Evolutionary conservation across 2,888 invertebrate genomes (phyloP).

Genomic region (Clusia tigrina): DNA sequence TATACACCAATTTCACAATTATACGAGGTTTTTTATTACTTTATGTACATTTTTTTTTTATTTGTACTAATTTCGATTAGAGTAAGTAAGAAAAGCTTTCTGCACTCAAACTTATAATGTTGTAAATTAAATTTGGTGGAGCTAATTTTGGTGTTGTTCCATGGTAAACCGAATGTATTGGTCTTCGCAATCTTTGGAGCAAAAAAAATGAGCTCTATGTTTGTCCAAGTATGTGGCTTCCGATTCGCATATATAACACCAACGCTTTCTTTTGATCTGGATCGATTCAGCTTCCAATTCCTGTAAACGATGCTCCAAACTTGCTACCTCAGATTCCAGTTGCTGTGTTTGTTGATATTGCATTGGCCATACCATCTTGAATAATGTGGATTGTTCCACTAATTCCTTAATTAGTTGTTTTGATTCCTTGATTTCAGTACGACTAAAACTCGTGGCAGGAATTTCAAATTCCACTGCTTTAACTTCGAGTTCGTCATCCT

Average conservation of each 20-base stretch:
- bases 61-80: too few species aligned
- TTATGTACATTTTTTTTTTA: too few species aligned
- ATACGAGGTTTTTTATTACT: too few species aligned
- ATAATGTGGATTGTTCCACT: too few species aligned
- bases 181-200: conserved; percentile 36
- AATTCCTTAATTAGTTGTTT: too few species aligned
- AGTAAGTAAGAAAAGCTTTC: too few species aligned
- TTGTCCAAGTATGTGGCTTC: conserved; percentile 36
- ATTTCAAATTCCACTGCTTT: too few species aligned
- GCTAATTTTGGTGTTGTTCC: conserved; percentile 24
- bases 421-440: too few species aligned
- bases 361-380: conserved; percentile 22
- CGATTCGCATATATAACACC: conserved; percentile 43
- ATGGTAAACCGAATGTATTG: conserved; percentile 16
- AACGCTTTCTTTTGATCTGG: conserved; percentile 41
- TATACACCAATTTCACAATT: too few species aligned
- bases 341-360: conserved; percentile 5
- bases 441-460: too few species aligned
- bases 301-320: conserved; percentile 21
- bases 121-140: conserved; percentile 42
- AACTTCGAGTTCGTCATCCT: too few species aligned
- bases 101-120: too few species aligned
- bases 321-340: conserved; percentile 29
- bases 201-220: conserved; percentile 30
- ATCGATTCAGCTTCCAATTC: conserved; percentile 31